A percentile compares a stretch with the other conserved stretches of the same genome.
Conservation (phyloP, 2,113 vertebrate species). For the Pavo muticus region DNA sequence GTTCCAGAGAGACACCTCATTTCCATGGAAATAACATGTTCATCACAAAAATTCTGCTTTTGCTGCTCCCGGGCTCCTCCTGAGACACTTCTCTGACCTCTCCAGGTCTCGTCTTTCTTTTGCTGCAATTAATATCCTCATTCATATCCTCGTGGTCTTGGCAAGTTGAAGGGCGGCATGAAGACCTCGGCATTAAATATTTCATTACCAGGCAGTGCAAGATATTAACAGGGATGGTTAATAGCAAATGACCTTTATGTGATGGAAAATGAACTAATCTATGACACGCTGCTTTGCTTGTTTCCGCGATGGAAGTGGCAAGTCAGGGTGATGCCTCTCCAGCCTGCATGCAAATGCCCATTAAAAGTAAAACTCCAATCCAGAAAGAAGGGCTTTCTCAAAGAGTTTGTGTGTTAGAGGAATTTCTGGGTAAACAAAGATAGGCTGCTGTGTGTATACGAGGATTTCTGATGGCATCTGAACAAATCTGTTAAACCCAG, state of each 20-base stretch:
- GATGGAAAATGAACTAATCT: not conserved
- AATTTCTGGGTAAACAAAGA: not conserved
- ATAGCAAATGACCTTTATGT: constrained; percentile 4
- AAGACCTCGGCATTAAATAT: constrained; percentile 10
- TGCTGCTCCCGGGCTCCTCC: not conserved
- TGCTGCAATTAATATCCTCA: not conserved
- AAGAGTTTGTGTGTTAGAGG: not conserved
- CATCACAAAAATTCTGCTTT: not conserved
- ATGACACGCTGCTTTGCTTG: not conserved
- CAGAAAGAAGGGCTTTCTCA: not conserved
- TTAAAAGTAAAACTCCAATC: not conserved
- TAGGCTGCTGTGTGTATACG: not conserved
- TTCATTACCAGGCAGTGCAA: not conserved
- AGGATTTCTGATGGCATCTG: not conserved
- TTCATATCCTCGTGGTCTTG: not conserved
- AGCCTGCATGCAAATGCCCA: not conserved
- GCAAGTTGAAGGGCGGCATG: not conserved
- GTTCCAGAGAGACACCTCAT: not conserved
- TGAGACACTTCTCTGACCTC: not conserved
- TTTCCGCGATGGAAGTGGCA: not conserved
- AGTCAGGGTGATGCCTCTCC: not conserved
- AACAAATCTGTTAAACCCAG: not conserved
- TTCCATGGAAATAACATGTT: not conserved
- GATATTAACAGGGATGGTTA: not conserved
- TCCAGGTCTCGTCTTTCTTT: not conserved